Percentiles rank a stretch among this genome's conserved stretches.
These are phyloP conservation scores for Bagarius yarrelli DNA, from an alignment of 2,113 vertebrate genomes.

Conservation along the genomic window DNA sequence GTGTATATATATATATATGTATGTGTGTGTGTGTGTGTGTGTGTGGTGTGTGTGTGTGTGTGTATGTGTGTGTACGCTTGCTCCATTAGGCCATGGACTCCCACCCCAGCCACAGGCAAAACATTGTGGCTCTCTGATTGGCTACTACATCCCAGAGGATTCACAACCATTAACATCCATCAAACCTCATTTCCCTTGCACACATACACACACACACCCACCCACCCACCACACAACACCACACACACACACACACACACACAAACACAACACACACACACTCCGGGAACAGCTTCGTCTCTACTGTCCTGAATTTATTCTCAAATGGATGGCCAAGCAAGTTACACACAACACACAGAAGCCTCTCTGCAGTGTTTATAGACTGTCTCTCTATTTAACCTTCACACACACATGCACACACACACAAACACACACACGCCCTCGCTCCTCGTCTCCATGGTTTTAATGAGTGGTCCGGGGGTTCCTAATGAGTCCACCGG, in stretches of 20 bases:
- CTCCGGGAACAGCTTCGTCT: background rate
- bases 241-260: constrained; percentile 25
- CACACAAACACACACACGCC: background rate
- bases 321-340: background rate
- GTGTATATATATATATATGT: constrained; percentile 9
- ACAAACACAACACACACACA: constrained; percentile 5
- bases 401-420: background rate
- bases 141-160: constrained; percentile 32
- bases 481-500: constrained; percentile 34
- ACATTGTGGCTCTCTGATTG: constrained; percentile 44
- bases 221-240: constrained; percentile 21
- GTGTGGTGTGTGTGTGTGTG: constrained; percentile 18
- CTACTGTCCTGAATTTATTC: background rate
- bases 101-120: constrained; percentile 30
- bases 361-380: background rate
- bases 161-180: constrained; percentile 49
- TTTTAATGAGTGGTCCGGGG: constrained; percentile 25
- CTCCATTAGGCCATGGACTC: constrained; percentile 37
- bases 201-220: constrained; percentile 26
- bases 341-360: background rate
- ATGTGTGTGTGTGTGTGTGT: constrained; percentile 33
- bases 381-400: background rate
- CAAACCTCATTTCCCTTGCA: constrained; percentile 34
- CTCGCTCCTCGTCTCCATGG: constrained; percentile 22
- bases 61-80: constrained; percentile 18